Base-by-base conservation (phyloP, 2,113 vertebrate genomes). In the Austrofundulus limnaeus region DNA sequence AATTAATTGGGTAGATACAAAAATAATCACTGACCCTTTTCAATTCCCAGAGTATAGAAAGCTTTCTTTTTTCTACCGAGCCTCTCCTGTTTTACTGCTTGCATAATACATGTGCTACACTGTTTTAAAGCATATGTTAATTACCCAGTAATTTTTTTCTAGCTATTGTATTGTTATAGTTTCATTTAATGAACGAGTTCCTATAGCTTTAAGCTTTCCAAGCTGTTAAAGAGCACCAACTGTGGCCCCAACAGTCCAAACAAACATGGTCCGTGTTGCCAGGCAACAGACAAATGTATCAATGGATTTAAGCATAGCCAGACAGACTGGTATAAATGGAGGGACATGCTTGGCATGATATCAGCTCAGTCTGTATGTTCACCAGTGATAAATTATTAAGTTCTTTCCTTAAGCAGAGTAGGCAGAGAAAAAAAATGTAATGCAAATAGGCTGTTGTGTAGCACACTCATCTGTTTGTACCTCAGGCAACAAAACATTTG, bases 211-310 rank as follows among this genome's bases (percentile, higher is more conserved):
- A 70, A 57, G 59, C 67, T 68, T 77, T 61, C 57, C 57, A 28
- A 46, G 64, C 66, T 62, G 56, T 55, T 63, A 61, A 62, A 68
- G 54, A 83, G 61, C 70, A 71, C 76, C 65, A 75, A 73, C 62
- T 75, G 38, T 60, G 25, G 19, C 61, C 57, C 49, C 31, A 58
- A 74, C 52, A 73, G 54, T 82, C 77, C 66, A 54, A 60, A 71
- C 65, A 84, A 77, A 85, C 53, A 79, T 48, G 24, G 45, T 75
- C 49, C 66, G 59, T 60, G 85, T 85, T 87, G 85, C 87, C 77
- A 81, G 61, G 87, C 79, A 87, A 87, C 81, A 81, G 64, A 72
- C 74, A 81, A 77, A 88, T 69, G 74, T 77, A 82, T 84, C 70
- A 85, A 66, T 82, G 61, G 71, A 62, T 85, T 79, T 79, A 75